phyloP scores from a whole-genome alignment of 1,140 invertebrate species.

The Phymorhynchus buccinoides region DNA sequence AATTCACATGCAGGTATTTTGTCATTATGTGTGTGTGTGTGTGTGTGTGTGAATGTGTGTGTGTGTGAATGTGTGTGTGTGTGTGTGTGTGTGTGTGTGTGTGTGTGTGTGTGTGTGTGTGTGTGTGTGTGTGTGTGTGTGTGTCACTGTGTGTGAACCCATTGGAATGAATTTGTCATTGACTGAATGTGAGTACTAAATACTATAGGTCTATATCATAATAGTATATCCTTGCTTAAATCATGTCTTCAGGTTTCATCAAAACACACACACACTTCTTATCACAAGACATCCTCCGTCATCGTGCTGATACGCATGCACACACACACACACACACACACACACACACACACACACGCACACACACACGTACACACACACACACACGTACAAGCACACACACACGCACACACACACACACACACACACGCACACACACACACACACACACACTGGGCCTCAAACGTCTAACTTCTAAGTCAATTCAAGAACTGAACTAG shows the following conservation, averaged over 20 bases:
- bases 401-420: too few relatives aligned
- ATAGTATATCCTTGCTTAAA: too few relatives aligned
- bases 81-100: constrained; percentile 21
- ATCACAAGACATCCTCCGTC: too few relatives aligned
- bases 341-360: not conserved
- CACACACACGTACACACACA: too few relatives aligned
- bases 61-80: constrained; percentile 26
- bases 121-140: not conserved
- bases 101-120: constrained; percentile 28
- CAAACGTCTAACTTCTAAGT: too few relatives aligned
- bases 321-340: not conserved
- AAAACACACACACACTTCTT: too few relatives aligned
- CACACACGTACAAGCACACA: too few relatives aligned
- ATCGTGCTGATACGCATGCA: not conserved
- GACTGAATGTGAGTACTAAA: too few relatives aligned
- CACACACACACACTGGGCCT: too few relatives aligned
- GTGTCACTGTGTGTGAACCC: not conserved
- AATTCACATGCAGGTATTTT: not conserved
- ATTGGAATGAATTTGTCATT: not conserved
- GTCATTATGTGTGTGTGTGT: not conserved
- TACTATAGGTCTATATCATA: not conserved
- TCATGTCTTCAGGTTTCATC: too few relatives aligned
- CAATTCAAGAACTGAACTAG: too few relatives aligned
- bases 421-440: too few relatives aligned
- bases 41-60: constrained; percentile 21